Base-by-base conservation (phyloP, 2,797 vertebrate genomes). In the Tiaroga cobitis region DNA sequence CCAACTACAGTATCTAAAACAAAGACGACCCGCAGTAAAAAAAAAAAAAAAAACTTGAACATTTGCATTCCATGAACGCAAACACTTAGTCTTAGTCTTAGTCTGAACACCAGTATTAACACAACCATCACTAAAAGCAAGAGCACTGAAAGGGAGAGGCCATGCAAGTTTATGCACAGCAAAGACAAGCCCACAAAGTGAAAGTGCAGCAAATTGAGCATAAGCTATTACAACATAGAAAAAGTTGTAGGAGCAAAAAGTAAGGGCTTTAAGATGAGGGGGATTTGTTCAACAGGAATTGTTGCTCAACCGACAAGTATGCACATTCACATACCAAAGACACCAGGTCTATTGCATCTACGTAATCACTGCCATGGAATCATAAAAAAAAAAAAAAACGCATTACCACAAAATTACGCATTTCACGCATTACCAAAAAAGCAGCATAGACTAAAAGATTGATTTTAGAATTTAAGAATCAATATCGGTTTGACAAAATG, bases 101-200 rank as follows among this genome's bases (percentile, higher is more conserved):
- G 54, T 56, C n/a, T 49, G 67, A 79, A 73, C 67, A 61, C 26
- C 37, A 34, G 37, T 37, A 72, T 15, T 49, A 70, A 84, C 18
- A 4, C 54, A 59, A 73, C 24, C 18, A 41, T 65, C 46, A 70
- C 37, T n/a, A 56, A 19, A 65, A 43, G 37, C 49, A 19, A 41
- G 24, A 68, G 43, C 24, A 26, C 43, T 77, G 29, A 67, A 54
- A 54, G 63, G 73, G 43, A 83, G 74, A 56, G 72, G 80, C 15
- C 9, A 16, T 83, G 73, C 89, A 89, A 85, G 88, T 89, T 88
- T 82, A 68, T 37, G 56, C 69, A 69, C 80, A 59, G 78, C 78
- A 67, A 70, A 54, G 67, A 85, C 88, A 86, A 70, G 87, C 79
- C 84, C 59, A 15, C 59, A 80, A 87, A 88, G 74, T 32, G 87